These are phyloP conservation scores for Mormoops blainvillei DNA, from an alignment of 2,113 vertebrate species.

Conservation along the genomic window DNA sequence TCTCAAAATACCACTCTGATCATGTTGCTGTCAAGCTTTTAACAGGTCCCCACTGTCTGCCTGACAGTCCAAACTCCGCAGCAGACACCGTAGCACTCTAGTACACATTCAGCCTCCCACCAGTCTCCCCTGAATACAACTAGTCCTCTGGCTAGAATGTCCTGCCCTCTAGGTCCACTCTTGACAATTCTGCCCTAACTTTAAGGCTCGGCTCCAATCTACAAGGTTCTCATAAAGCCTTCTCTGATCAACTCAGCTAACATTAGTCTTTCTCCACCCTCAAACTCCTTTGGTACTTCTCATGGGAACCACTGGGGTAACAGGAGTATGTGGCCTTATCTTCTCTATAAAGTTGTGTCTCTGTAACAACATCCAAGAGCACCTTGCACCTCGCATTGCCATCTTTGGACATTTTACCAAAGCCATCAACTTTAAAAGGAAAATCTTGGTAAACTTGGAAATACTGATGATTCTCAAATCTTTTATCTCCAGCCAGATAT, in stretches of 20 bases:
- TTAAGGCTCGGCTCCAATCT: neutral
- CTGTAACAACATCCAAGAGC: neutral
- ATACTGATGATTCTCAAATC: neutral
- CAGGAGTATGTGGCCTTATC: neutral
- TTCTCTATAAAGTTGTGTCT: neutral
- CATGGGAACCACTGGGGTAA: neutral
- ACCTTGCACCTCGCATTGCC: neutral
- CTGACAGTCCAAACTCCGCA: neutral
- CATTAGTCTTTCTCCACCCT: neutral
- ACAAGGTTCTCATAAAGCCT: neutral
- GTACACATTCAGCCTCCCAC: neutral
- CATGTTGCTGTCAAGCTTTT: neutral
- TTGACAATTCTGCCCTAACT: neutral
- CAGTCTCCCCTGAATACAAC: neutral
- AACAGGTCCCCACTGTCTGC: neutral
- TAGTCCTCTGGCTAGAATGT: neutral
- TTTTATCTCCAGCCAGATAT: neutral
- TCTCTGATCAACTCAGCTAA: neutral
- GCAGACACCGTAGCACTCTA: neutral
- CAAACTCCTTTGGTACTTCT: neutral
- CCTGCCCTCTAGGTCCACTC: neutral
- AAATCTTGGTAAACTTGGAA: neutral
- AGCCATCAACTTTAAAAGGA: constrained; percentile 34
- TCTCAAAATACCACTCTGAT: neutral
- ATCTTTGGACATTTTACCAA: neutral